Conservation (phyloP, 1,140 invertebrate genomes). For the Drosophila carrolli region DNA sequence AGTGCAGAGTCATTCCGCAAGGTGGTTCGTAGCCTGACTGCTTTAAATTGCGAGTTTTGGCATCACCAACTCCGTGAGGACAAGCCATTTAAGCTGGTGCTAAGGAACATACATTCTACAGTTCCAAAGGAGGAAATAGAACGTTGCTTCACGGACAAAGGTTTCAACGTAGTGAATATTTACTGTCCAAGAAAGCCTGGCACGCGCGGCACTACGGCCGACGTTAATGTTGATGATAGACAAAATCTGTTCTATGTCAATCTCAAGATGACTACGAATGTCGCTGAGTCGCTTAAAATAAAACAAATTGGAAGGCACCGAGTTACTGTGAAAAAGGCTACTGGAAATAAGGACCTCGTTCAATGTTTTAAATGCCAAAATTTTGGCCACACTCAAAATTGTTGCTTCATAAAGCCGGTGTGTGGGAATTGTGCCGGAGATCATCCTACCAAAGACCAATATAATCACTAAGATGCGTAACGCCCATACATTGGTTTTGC, state of each 20-base stretch:
- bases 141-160: conserved; percentile 14
- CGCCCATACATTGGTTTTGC: no score
- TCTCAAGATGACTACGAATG: conserved; percentile 7
- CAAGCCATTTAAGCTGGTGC: conserved; percentile 11
- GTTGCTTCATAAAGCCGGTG: conserved; percentile 22
- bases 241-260: conserved; percentile 26
- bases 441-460: conserved; percentile 14
- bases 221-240: conserved; percentile 4
- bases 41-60: conserved; percentile 34
- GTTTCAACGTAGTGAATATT: conserved; percentile 20
- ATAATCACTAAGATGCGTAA: no score
- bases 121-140: conserved; percentile 23
- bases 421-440: conserved; percentile 23
- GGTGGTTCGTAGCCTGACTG: conserved; percentile 10
- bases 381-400: conserved; percentile 15
- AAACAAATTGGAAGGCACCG: conserved; percentile 20
- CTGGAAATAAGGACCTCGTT: conserved; percentile 6
- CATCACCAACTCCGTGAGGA: conserved; percentile 24
- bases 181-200: conserved; percentile 24
- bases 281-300: conserved; percentile 13
- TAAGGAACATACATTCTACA: conserved; percentile 25
- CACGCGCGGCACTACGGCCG: conserved; percentile 2
- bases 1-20: conserved; percentile 4
- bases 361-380: conserved; percentile 23
- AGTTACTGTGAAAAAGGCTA: conserved; percentile 17